Evolutionary conservation across 2,113 vertebrate genomes (phyloP).

Genomic region (Herpetotheres cachinnans): DNA sequence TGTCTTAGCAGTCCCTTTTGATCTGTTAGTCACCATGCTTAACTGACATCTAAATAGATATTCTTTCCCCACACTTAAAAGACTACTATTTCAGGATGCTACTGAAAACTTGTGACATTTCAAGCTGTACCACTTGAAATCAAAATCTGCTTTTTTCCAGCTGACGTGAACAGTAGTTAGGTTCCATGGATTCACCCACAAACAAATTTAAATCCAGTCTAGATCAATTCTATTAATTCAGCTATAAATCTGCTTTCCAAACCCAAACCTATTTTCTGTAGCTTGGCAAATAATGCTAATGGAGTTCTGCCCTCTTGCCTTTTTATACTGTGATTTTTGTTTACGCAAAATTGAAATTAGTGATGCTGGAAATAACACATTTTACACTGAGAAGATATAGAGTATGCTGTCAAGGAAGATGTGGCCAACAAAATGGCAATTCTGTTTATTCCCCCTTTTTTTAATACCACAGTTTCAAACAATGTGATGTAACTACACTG

Average conservation of each 20-base stretch:
- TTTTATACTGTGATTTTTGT: neutral
- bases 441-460: neutral
- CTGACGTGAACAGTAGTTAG: neutral
- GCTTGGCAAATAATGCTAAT: neutral
- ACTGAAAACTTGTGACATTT: constrained; percentile 30
- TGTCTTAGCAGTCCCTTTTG: neutral
- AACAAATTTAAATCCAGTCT: neutral
- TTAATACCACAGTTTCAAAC: neutral
- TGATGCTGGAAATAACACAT: neutral
- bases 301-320: neutral
- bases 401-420: neutral
- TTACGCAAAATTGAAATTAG: neutral
- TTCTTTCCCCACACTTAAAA: neutral
- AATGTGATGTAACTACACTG: neutral
- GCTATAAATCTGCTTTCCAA: neutral
- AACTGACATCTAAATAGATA: neutral
- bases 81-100: constrained; percentile 29
- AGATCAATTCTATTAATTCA: neutral
- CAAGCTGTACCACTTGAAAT: constrained; percentile 13
- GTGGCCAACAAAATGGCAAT: neutral
- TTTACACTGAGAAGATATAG: neutral
- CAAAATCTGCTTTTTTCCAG: neutral
- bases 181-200: neutral
- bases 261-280: neutral
- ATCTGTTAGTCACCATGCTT: neutral